Evolutionary conservation across 2,797 vertebrate species (phyloP).

Genomic region (Alectoris magna): DNA sequence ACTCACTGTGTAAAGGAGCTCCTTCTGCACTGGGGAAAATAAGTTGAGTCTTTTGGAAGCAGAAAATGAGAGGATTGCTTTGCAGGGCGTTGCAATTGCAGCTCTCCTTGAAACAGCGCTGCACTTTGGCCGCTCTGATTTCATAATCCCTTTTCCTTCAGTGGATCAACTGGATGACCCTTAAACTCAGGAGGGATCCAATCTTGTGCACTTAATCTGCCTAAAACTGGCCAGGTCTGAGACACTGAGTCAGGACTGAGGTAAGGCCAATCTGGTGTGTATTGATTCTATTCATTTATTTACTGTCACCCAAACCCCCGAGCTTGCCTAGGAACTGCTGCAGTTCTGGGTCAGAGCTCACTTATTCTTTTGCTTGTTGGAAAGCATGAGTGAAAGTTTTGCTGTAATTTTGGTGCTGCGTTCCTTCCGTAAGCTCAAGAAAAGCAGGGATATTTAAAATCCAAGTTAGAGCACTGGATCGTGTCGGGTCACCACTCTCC

Average conservation of each 20-base stretch:
- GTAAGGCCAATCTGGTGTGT: slow-evolving; percentile 69
- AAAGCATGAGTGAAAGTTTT: not conserved
- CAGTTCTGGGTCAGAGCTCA: not conserved
- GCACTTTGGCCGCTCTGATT: not conserved
- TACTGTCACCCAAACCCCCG: not conserved
- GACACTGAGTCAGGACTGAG: slow-evolving; percentile 50
- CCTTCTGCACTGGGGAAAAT: not conserved
- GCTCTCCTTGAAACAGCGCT: not conserved
- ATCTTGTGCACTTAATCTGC: slow-evolving; percentile 69
- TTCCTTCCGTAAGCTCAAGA: not conserved
- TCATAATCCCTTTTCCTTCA: not conserved
- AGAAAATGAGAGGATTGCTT: not conserved
- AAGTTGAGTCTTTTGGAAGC: not conserved
- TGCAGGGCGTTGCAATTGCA: not conserved
- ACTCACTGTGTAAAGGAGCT: not conserved
- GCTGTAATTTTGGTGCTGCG: not conserved
- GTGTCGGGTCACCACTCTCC: not conserved
- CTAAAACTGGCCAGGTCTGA: slow-evolving; percentile 73
- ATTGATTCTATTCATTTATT: slow-evolving; percentile 51
- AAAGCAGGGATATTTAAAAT: not conserved
- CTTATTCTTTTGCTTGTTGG: not conserved
- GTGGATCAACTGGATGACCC: slow-evolving; percentile 37
- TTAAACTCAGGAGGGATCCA: slow-evolving; percentile 49
- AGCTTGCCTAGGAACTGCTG: slow-evolving; percentile 65
- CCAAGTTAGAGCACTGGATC: not conserved